Evolutionary conservation across 2,113 vertebrate species (phyloP).

Genomic region (Baryphthengus martii): DNA sequence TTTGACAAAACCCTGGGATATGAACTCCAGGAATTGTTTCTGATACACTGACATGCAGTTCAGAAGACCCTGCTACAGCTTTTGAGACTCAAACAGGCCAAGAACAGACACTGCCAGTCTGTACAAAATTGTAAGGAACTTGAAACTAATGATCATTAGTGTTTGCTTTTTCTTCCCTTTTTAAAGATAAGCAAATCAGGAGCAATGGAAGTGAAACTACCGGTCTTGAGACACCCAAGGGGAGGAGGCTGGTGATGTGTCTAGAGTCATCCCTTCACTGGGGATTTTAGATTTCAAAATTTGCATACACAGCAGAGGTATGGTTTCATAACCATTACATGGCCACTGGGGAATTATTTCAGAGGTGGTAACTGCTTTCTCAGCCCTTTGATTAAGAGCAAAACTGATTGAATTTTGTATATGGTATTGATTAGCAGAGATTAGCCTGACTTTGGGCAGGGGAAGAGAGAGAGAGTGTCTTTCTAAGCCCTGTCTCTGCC

Average conservation of each 20-base stretch:
- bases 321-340: neutral
- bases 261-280: neutral
- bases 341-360: neutral
- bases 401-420: neutral
- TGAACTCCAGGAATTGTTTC: neutral
- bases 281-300: slow-evolving; percentile 15
- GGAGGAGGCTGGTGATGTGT: neutral
- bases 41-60: neutral
- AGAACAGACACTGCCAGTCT: neutral
- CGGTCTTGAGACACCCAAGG: neutral
- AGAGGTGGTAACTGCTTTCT: neutral
- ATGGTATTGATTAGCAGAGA: neutral
- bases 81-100: neutral
- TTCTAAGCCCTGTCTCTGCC: neutral
- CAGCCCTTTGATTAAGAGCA: neutral
- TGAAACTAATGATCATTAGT: neutral
- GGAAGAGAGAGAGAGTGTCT: neutral
- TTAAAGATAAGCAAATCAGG: slow-evolving; percentile 14
- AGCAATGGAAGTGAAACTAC: slow-evolving; percentile 47
- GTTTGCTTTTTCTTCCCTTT: neutral
- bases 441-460: neutral
- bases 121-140: neutral
- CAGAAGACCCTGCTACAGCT: neutral
- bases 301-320: neutral
- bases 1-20: neutral